These are phyloP conservation scores for Coturnix japonica DNA, from an alignment of 2,113 vertebrate species.

Conservation along the genomic window DNA sequence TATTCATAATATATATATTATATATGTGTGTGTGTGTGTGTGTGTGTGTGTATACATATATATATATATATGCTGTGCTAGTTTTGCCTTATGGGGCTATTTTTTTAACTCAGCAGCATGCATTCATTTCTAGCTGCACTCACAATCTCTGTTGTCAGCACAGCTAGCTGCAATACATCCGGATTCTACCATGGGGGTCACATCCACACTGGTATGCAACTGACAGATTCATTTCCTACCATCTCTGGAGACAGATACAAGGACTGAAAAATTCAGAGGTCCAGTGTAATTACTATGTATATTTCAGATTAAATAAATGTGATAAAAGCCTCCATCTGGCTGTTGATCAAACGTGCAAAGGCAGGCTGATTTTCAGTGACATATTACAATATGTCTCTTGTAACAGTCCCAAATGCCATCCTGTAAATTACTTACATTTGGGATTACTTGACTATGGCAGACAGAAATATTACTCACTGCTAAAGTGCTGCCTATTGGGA, in stretches of 20 bases:
- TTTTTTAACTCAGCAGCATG: neutral
- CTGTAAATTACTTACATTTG: constrained; percentile 82
- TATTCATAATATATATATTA: neutral
- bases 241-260: constrained; percentile 76
- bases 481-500: constrained; percentile 78
- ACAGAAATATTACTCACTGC: constrained; percentile 80
- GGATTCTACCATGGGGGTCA: constrained; percentile 58
- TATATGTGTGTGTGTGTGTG: too few relatives aligned
- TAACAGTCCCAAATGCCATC: constrained; percentile 74
- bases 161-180: constrained; percentile 37
- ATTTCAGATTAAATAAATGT: constrained; percentile 86
- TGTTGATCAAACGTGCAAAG: constrained; percentile 81
- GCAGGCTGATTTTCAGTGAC: constrained; percentile 81
- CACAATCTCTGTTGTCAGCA: constrained; percentile 10
- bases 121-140: constrained; percentile 8
- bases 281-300: constrained; percentile 82
- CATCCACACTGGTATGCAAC: constrained; percentile 56
- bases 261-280: constrained; percentile 76
- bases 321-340: constrained; percentile 85
- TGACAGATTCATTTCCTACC: constrained; percentile 77
- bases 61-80: neutral
- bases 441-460: constrained; percentile 79
- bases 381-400: constrained; percentile 81
- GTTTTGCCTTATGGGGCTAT: neutral
- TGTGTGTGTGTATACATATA: too few relatives aligned